These are phyloP conservation scores for Tachyglossus aculeatus DNA, from an alignment of 2,797 vertebrate genomes.

Conservation along the genomic window DNA sequence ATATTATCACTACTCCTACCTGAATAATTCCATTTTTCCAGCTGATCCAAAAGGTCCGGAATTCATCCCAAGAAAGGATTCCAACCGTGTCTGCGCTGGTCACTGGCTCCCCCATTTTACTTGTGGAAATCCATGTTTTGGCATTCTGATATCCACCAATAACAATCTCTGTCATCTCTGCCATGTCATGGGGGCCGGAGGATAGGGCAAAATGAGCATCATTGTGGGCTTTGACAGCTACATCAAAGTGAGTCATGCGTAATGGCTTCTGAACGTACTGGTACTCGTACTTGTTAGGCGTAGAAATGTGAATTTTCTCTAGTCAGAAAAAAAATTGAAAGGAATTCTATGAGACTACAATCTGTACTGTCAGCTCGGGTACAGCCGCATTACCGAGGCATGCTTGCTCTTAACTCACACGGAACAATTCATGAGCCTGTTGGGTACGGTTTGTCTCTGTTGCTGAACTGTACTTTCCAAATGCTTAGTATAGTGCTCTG, in stretches of 20 bases:
- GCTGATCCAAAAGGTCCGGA: slow-evolving; percentile 93
- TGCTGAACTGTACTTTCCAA: too few relatives aligned
- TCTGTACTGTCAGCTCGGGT: neutral
- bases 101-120: slow-evolving; percentile 89
- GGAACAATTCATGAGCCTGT: neutral
- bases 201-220: slow-evolving; percentile 89
- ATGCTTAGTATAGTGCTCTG: too few relatives aligned
- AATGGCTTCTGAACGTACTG: slow-evolving; percentile 90
- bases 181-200: slow-evolving; percentile 85
- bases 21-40: slow-evolving; percentile 86
- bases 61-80: slow-evolving; percentile 94
- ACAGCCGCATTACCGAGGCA: neutral
- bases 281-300: slow-evolving; percentile 94
- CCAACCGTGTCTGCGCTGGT: slow-evolving; percentile 79
- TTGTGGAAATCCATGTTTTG: slow-evolving; percentile 87
- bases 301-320: slow-evolving; percentile 97
- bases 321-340: slow-evolving; percentile 49
- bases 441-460: too few relatives aligned
- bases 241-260: slow-evolving; percentile 82
- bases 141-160: slow-evolving; percentile 89
- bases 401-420: neutral
- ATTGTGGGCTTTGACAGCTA: slow-evolving; percentile 90
- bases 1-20: too few relatives aligned
- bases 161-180: slow-evolving; percentile 89
- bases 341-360: neutral